Evolutionary conservation across 1,140 invertebrate species (phyloP), one percentile per base, ranked within the genome.

Genomic region (Drosophila malerkotliana): DNA sequence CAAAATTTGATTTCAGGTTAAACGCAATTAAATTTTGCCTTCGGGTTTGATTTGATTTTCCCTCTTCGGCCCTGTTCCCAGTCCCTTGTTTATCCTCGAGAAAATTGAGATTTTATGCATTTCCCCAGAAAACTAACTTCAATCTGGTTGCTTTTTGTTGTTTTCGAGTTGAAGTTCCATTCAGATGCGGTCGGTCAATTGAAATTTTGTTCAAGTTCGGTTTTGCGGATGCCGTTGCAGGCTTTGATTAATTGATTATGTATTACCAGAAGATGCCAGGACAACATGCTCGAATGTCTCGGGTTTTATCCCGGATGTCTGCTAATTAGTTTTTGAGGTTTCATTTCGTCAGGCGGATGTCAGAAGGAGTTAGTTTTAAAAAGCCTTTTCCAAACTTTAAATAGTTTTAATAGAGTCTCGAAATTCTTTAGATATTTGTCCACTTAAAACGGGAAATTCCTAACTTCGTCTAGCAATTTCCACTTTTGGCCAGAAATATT

Each of bases 11-110:
- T 87, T 87, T 87, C 55, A 74, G 82, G 82, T 87, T 87, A 87
- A 87, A 87, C 82, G 78, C 82, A 87, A 87, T 87, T 87, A 87
- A 87, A 87, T 87, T 87, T 87, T 67, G 78, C 82, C 78, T 59
- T 44, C 56, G 63, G 82, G 71, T 44, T 64, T 81, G 81, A 80
- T 85, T 85, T 87, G 60, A 81, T 85, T 72, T 85, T 54, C 72
- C 41, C 53, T 44, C 28, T 15, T 30, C 32, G 45, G 48, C 30
- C 44, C 34, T 47, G 44, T 21, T 45, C 48, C 12, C 15, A 51
- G 44, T 71, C 21, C 69, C 41, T 68, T 74, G 68, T 82, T 82
- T 82, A 71, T 76, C 68, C 61, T 67, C 71, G 37, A 74, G 54
- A 77, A 85, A 85, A 85, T 85, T 85, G 73, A 60, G 79, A 85